These are phyloP conservation scores for Myrmecophaga tridactyla DNA, from an alignment of 2,113 vertebrate genomes.

Conservation along the genomic window DNA sequence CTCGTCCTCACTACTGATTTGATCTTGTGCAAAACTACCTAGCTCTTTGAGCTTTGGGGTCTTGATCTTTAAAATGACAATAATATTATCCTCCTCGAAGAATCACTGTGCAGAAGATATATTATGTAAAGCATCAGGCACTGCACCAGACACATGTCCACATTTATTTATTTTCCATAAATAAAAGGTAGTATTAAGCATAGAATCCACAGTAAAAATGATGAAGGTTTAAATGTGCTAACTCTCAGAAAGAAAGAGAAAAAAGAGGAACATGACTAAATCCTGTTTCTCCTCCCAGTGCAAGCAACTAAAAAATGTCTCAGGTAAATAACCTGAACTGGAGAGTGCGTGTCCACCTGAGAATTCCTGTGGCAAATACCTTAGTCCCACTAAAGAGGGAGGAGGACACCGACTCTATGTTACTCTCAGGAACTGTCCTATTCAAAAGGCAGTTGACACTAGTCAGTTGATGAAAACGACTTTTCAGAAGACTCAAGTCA, in stretches of 20 bases:
- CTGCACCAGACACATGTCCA: neutral
- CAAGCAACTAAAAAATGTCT: neutral
- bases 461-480: neutral
- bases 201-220: neutral
- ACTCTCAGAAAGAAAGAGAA: neutral
- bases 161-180: neutral
- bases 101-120: neutral
- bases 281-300: neutral
- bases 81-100: neutral
- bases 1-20: neutral
- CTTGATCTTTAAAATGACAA: constrained; percentile 4
- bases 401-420: neutral
- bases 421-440: neutral
- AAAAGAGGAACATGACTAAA: neutral
- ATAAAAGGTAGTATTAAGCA: neutral
- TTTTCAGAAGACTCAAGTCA: neutral
- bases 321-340: neutral
- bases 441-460: neutral
- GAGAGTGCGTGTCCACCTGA: neutral
- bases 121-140: neutral
- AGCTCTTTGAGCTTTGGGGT: neutral
- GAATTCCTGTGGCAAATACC: neutral
- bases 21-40: neutral
- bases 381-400: neutral
- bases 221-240: neutral